Percentiles rank a stretch among this genome's conserved stretches.
Conservation (phyloP, 2,888 invertebrate genomes). For the Drosophila dives region DNA sequence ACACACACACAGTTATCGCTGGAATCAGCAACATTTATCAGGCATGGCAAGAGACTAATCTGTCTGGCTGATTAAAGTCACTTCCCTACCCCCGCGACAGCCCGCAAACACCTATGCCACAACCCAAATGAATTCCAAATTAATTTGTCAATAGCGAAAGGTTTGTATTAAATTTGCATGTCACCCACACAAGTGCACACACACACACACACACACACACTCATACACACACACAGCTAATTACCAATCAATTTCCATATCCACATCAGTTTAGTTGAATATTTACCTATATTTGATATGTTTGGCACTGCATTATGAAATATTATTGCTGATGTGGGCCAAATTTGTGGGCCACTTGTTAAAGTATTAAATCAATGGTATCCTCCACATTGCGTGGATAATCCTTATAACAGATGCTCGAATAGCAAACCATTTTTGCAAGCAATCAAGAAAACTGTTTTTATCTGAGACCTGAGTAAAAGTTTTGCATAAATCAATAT, state of each 20-base stretch:
- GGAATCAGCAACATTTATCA: conserved; percentile 68
- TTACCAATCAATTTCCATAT: conserved; percentile 75
- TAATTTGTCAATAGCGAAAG: conserved; percentile 73
- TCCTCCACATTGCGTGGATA: conserved; percentile 17
- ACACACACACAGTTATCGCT: conserved; percentile 28
- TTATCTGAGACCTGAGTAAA: conserved; percentile 5
- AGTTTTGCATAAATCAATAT: conserved; percentile 75
- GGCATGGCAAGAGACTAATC: conserved; percentile 60
- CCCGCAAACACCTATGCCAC: conserved; percentile 38
- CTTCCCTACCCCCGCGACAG: neutral
- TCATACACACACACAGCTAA: conserved; percentile 45
- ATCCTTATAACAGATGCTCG: conserved; percentile 20
- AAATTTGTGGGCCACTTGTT: conserved; percentile 35
- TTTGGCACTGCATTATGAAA: conserved; percentile 53
- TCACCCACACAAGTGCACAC: conserved; percentile 38
- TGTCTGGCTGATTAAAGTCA: conserved; percentile 49
- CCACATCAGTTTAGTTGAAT: conserved; percentile 34
- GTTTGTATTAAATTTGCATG: conserved; percentile 76
- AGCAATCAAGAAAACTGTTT: conserved; percentile 62
- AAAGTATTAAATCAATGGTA: conserved; percentile 33
- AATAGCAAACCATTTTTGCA: conserved; percentile 47
- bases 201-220: conserved; percentile 4
- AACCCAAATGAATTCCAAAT: conserved; percentile 71
- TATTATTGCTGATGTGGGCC: conserved; percentile 39
- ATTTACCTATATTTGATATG: conserved; percentile 47